Base-by-base conservation (phyloP, 2,888 invertebrate genomes). In the Emmelina monodactyla region DNA sequence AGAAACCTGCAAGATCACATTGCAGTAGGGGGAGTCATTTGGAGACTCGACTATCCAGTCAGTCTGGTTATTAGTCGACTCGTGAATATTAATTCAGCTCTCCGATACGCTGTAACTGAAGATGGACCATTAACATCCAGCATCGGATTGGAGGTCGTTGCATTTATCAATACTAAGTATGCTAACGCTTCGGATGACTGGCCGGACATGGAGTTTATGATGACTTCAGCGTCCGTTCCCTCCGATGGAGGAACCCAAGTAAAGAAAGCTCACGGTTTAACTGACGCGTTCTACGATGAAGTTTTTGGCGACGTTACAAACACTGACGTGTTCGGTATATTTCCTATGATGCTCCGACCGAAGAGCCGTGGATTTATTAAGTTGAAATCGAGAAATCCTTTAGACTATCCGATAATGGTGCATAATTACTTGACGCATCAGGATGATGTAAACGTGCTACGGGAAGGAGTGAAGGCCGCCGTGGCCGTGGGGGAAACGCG, bases 171-270 rank as follows among this genome's bases (percentile, higher is more conserved):
- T 16, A 93, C 94, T 0, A 94, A 93, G 66, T 94, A 92, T 57
- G 92, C 92, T 0, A 94, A 94, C 56, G 82, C 86, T 35, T 84
- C 88, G 0, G 91, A 93, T 37, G 94, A 94, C 59, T 94, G 92
- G 91, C 94, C 94, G 0, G 94, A 94, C 55, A 92, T 94, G 42
- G 92, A 93, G 57, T 92, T 94, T 53, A 94, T 94, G 91, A 75
- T 94, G 68, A 89, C 92, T 0, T 89, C 92, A 15, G 85, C 89
- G 1, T 89, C 91, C 0, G 89, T 91, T 0, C 87, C 85, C 32
- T 91, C 92, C 0, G 93, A 94, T 53, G 92, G 91, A n/a, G 92
- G 93, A 0, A 84, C 86, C 0, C 88, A 89, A 58, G 87, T 89
- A 0, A 90, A 89, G 54, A 84, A 76, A 28, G 93, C 93, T 0